phyloP scores from a whole-genome alignment of 1,140 invertebrate genomes.

The Ceratosolen solmsi region DNA sequence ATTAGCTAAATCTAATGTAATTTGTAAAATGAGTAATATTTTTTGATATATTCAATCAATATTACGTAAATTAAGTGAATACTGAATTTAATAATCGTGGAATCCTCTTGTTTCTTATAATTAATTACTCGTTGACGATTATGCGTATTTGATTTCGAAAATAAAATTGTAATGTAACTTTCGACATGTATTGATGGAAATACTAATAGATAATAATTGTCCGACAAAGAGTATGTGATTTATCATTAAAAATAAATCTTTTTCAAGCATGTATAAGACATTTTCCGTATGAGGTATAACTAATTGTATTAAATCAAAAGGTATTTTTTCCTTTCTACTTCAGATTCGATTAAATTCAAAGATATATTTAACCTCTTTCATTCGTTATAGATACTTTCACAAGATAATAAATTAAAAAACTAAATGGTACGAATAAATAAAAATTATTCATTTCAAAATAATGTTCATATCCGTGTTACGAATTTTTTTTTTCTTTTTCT shows the following conservation, averaged over 20 bases:
- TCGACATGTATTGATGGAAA: no score
- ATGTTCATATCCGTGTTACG: conserved; percentile 25
- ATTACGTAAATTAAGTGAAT: conserved; percentile 1
- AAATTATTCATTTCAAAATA: conserved; percentile 4
- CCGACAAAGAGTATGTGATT: no score
- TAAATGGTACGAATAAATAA: neutral
- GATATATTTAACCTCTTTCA: neutral
- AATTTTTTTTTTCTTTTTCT: conserved; percentile 2
- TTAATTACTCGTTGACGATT: neutral
- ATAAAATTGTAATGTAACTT: no score
- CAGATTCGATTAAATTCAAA: neutral
- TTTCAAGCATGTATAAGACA: no score
- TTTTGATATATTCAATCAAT: neutral
- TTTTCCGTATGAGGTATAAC: no score
- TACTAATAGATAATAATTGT: no score
- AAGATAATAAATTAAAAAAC: neutral
- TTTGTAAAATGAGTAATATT: conserved; percentile 2
- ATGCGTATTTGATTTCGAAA: no score
- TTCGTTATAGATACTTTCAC: neutral
- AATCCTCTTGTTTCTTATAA: neutral
- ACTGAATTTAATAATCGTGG: neutral
- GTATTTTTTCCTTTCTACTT: neutral
- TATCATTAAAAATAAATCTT: no score
- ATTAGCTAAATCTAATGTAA: neutral
- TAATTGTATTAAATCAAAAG: no score